phyloP scores from a whole-genome alignment of 2,113 vertebrate genomes.

The Gyps fulvus region DNA sequence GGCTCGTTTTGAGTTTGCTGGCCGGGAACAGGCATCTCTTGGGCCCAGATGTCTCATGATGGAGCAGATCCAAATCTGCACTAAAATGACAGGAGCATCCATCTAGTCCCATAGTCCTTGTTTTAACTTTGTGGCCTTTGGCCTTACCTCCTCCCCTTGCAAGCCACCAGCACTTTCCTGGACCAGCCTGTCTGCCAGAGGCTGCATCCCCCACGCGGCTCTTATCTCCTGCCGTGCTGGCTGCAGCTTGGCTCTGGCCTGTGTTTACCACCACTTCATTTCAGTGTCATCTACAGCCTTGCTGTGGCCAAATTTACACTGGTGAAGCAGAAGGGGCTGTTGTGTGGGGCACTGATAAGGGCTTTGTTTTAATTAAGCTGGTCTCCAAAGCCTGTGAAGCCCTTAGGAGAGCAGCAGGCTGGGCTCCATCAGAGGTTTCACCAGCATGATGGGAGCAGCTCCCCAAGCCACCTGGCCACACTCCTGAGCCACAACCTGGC shows the following conservation, averaged over 20 bases:
- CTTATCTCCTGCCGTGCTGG: neutral
- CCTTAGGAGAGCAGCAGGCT: neutral
- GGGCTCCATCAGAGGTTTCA: neutral
- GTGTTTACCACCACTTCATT: neutral
- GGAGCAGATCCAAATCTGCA: neutral
- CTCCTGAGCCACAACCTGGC: neutral
- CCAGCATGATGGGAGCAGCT: neutral
- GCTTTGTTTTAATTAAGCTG: neutral
- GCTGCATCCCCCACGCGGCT: fast-evolving
- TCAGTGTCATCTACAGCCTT: neutral
- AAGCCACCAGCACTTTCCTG: neutral
- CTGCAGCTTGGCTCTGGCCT: constrained; percentile 4
- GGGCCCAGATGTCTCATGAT: neutral
- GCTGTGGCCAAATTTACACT: neutral
- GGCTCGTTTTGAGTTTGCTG: neutral
- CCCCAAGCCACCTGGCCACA: neutral
- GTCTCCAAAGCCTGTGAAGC: neutral
- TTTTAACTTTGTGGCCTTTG: neutral
- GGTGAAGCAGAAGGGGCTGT: neutral
- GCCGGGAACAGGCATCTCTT: neutral
- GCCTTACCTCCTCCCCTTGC: neutral
- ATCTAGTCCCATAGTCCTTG: neutral
- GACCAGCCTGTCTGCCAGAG: neutral
- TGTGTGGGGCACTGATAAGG: neutral
- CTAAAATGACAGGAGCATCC: neutral